Evolutionary conservation across 2,113 vertebrate species (phyloP).

Genomic region (Hemiprocne comata): DNA sequence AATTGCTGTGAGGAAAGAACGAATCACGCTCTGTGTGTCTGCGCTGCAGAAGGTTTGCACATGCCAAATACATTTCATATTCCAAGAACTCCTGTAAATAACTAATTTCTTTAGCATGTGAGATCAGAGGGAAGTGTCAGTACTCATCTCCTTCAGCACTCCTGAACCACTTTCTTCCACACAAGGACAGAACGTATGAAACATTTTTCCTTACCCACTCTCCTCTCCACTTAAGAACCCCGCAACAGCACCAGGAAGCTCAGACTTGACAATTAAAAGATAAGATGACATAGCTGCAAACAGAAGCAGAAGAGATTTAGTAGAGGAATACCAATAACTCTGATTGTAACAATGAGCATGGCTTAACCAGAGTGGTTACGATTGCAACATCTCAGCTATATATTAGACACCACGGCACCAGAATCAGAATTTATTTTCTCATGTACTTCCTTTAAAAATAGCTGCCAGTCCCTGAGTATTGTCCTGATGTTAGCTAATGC

Average conservation of each 20-base stretch:
- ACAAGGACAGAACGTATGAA: neutral
- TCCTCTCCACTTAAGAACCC: constrained; percentile 79
- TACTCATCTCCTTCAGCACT: neutral
- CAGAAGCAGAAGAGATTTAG: constrained; percentile 60
- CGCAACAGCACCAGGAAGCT: constrained; percentile 88
- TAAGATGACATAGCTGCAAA: constrained; percentile 95
- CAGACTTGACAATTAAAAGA: constrained; percentile 92
- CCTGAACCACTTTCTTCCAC: neutral
- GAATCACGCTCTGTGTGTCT: neutral
- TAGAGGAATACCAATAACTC: neutral
- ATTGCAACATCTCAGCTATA: neutral
- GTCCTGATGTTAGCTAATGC: neutral
- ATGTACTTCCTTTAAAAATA: neutral
- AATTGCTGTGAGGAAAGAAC: neutral
- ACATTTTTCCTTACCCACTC: constrained; percentile 80
- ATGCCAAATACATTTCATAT: constrained; percentile 17
- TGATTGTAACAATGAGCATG: neutral
- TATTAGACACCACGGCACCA: neutral
- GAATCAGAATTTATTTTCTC: neutral
- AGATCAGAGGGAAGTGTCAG: neutral
- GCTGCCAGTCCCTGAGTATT: neutral
- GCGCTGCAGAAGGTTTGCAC: neutral
- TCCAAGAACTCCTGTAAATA: constrained; percentile 2
- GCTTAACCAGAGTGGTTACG: neutral
- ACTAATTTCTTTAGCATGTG: neutral